Conservation (phyloP, 2,797 vertebrate genomes). For the Knipowitschia caucasica region DNA sequence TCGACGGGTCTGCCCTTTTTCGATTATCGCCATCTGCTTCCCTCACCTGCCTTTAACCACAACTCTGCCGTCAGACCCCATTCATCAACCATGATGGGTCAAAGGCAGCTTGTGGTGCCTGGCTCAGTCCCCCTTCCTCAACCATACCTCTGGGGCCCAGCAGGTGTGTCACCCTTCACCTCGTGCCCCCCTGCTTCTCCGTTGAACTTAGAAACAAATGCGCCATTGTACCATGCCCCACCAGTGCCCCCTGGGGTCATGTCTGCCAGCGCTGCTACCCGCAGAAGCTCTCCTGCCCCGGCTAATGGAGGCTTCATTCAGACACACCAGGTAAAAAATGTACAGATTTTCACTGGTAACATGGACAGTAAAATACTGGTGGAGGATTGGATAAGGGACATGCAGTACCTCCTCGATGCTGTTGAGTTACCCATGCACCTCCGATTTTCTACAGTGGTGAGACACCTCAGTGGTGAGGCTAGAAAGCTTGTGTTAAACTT, state of each 20-base stretch:
- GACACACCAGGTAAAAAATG: conserved; percentile 29
- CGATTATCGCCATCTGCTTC: not conserved
- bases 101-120: not conserved
- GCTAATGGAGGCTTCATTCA: conserved; percentile 22
- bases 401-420: too few relatives aligned
- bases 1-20: not conserved
- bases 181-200: not conserved
- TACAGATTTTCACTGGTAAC: too few relatives aligned
- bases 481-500: too few relatives aligned
- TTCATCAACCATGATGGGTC: too few relatives aligned
- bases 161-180: not conserved
- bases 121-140: not conserved
- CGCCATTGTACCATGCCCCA: not conserved
- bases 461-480: too few relatives aligned
- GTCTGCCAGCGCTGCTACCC: not conserved
- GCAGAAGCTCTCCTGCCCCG: fast-evolving
- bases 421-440: too few relatives aligned
- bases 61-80: too few relatives aligned
- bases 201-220: not conserved
- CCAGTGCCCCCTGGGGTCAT: too few relatives aligned
- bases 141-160: not conserved
- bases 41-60: not conserved
- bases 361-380: too few relatives aligned
- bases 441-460: too few relatives aligned
- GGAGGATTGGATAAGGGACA: too few relatives aligned